Base-by-base conservation (phyloP, 2,888 invertebrate genomes). In the Lasiommata megera region DNA sequence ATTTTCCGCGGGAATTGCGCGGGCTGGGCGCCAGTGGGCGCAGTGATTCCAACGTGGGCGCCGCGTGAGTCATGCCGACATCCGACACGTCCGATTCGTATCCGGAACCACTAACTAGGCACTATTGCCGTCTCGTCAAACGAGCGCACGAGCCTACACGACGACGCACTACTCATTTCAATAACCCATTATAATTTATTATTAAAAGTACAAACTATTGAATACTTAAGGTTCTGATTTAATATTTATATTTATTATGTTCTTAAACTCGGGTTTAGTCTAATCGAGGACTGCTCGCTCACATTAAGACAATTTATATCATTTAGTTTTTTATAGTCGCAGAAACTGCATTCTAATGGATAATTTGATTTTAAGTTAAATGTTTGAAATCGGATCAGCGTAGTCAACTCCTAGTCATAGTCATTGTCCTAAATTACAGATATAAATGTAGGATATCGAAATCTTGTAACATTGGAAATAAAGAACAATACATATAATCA, bases 41-140 rank as follows among this genome's bases (percentile, higher is more conserved):
- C 66, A 65, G 67, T 63, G 70, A 69, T 66, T 66, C 64, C 67
- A 69, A 76, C 76, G 87, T 84, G 84, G 83, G 80, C 80, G 82
- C 87, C 80, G 79, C 80, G 80, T 88, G 91, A 90, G 79, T 91
- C 91, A 91, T 85, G 82, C 83, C 85, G 90, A 91, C 89, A 91
- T 91, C 91, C 91, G 91, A 91, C 91, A 92, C 88, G 88, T 89
- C 86, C 89, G 84, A 86, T 86, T 77, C 84, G 86, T 88, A 89
- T 89, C 89, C 90, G 89, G 90, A 90, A 89, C 86, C 80, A 87
- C 87, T 88, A 88, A 87, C 85, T 84, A 83, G 83, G 78, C 77
- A 76, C 80, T 81, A 82, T 80, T 80, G 79, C 83, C 74, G 74
- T 76, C 73, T 72, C 75, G 69, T 79, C 79, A 78, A 81, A 80